These are phyloP conservation scores for Mesocentrotus franciscanus DNA, from an alignment of 53 echinoderm and acorn worm genomes.

Conservation along the genomic window DNA sequence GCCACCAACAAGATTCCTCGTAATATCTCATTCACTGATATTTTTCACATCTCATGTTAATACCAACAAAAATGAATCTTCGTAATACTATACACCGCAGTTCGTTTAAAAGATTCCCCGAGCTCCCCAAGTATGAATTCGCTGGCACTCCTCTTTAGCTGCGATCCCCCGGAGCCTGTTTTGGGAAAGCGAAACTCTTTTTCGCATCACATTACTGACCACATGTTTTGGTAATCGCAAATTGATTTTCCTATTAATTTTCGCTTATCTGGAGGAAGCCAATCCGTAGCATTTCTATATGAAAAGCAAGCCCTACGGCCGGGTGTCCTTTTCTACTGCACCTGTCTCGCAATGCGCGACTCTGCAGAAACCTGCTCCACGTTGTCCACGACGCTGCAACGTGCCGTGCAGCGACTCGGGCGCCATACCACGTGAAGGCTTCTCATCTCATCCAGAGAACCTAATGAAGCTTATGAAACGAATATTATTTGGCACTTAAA, in stretches of 20 bases:
- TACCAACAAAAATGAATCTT: not conserved
- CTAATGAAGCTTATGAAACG: not conserved
- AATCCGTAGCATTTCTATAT: not conserved
- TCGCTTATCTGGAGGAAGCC: slow-evolving; percentile 38
- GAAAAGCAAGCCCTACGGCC: slow-evolving; percentile 39
- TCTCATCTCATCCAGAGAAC: not conserved
- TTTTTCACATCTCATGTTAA: not conserved
- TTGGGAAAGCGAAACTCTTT: slow-evolving; percentile 28
- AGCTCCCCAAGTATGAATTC: not conserved
- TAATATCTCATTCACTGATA: slow-evolving; percentile 10
- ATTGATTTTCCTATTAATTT: slow-evolving; percentile 58
- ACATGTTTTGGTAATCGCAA: slow-evolving; percentile 59
- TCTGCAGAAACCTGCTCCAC: not conserved
- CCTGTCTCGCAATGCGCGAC: slow-evolving; percentile 15
- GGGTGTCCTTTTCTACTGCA: slow-evolving; percentile 23
- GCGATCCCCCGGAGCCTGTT: not conserved
- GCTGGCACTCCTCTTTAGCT: not conserved
- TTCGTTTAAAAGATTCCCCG: not conserved
- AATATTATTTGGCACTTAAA: not conserved
- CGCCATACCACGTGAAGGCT: not conserved
- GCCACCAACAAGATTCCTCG: too few species aligned
- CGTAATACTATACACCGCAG: not conserved
- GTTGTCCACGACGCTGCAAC: not conserved
- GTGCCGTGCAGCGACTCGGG: not conserved
- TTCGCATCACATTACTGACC: slow-evolving; percentile 55